Conservation (phyloP, 2,888 invertebrate species). For the Macrosoma leucophasiata region DNA sequence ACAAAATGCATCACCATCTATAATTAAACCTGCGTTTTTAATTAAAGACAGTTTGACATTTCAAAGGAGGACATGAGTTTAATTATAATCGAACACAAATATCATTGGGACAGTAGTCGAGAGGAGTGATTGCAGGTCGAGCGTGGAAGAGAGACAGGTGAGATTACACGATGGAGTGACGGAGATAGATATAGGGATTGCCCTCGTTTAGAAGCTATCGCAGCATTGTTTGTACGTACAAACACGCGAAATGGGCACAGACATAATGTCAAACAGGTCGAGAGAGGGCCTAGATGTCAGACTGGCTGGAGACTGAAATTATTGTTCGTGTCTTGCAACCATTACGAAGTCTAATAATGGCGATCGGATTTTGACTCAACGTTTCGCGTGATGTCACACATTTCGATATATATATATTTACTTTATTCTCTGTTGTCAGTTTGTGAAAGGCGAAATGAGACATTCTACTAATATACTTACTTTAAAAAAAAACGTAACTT, state of each 20-base stretch:
- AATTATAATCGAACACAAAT: slow-evolving; percentile 73
- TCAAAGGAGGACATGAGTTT: slow-evolving; percentile 71
- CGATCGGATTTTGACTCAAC: too few relatives aligned
- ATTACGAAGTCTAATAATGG: slow-evolving; percentile 1
- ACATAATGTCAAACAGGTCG: slow-evolving; percentile 39
- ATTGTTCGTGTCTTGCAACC: too few relatives aligned
- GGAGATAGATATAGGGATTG: slow-evolving; percentile 59
- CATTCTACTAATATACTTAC: too few relatives aligned
- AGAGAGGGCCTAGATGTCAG: slow-evolving; percentile 33
- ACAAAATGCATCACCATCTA: slow-evolving; percentile 54
- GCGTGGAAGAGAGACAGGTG: slow-evolving; percentile 37
- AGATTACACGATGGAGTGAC: slow-evolving; percentile 41
- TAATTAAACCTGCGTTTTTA: slow-evolving; percentile 57
- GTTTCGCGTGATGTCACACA: too few relatives aligned
- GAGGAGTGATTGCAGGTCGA: slow-evolving; percentile 58
- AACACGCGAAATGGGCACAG: slow-evolving; percentile 39
- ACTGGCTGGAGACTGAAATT: slow-evolving; percentile 38
- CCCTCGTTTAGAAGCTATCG: slow-evolving; percentile 59
- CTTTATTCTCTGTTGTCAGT: too few relatives aligned
- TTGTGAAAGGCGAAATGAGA: too few relatives aligned
- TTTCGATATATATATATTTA: too few relatives aligned
- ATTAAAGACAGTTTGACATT: slow-evolving; percentile 74
- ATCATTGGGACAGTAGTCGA: slow-evolving; percentile 69
- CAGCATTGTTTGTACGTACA: slow-evolving; percentile 60
- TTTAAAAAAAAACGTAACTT: too few relatives aligned